phyloP scores from a whole-genome alignment of 2,888 invertebrate species.

The Pollenia amentaria region DNA sequence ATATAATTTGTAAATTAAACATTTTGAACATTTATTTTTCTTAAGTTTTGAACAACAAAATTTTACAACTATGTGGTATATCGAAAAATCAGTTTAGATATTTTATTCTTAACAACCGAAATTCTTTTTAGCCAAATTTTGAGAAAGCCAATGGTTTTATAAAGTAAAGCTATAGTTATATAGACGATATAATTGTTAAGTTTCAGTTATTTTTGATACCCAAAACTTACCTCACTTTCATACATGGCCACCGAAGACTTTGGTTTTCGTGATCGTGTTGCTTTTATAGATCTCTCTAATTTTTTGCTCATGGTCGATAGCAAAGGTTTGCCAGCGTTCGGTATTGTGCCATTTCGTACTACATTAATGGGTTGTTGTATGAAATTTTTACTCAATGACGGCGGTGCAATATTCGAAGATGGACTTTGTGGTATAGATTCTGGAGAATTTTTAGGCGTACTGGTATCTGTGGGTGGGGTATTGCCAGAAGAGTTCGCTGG shows the following conservation, averaged over 20 bases:
- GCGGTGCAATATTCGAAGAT: constrained; percentile 24
- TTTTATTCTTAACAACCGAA: too few species aligned
- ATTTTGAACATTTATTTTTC: too few species aligned
- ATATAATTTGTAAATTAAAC: too few species aligned
- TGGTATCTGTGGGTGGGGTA: constrained; percentile 49
- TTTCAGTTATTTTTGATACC: neutral
- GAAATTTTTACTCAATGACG: constrained; percentile 54
- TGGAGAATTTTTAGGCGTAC: constrained; percentile 61
- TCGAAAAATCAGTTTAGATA: too few species aligned
- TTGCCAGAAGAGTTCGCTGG: constrained; percentile 46
- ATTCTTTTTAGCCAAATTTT: too few species aligned
- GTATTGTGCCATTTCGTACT: constrained; percentile 82
- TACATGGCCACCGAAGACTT: constrained; percentile 86
- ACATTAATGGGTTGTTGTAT: constrained; percentile 76
- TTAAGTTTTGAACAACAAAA: too few species aligned
- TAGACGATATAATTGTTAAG: too few species aligned
- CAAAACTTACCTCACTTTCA: constrained; percentile 86
- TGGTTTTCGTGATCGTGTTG: constrained; percentile 83
- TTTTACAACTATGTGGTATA: too few species aligned
- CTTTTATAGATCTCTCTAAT: constrained; percentile 80
- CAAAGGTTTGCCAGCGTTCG: constrained; percentile 84
- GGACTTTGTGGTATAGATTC: constrained; percentile 58
- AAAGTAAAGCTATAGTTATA: too few species aligned
- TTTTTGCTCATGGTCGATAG: constrained; percentile 83
- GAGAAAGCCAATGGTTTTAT: too few species aligned